phyloP scores from a whole-genome alignment of 2,113 vertebrate genomes.

The Grantiella picta region DNA sequence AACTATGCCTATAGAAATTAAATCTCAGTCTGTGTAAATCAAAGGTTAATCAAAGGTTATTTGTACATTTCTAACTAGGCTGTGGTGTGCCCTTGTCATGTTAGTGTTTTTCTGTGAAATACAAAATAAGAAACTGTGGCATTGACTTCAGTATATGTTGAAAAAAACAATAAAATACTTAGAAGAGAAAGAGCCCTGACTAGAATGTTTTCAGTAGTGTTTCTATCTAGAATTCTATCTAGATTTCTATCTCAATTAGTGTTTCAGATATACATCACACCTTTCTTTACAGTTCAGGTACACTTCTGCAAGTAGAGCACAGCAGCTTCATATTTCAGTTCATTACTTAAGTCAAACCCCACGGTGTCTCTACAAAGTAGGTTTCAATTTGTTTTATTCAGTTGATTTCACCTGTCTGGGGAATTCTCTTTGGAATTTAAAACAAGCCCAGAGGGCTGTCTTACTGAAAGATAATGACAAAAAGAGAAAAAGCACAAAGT shows the following conservation, averaged over 20 bases:
- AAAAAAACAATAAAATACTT: background rate
- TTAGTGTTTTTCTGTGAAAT: background rate
- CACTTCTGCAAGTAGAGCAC: background rate
- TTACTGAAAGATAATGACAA: constrained; percentile 3
- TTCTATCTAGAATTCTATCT: background rate
- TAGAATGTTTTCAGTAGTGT: background rate
- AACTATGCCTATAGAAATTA: background rate
- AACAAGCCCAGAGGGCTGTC: background rate
- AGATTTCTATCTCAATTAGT: background rate
- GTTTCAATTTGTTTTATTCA: constrained; percentile 54
- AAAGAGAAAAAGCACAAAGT: background rate
- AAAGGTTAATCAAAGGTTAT: background rate
- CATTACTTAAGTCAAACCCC: constrained; percentile 7
- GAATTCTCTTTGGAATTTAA: constrained; percentile 21
- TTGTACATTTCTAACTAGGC: background rate
- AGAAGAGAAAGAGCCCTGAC: background rate
- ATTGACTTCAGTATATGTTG: background rate
- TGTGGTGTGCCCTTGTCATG: background rate
- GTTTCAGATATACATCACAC: background rate
- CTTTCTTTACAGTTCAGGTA: background rate
- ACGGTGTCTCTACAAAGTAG: background rate
- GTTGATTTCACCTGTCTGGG: constrained; percentile 32
- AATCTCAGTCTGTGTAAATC: background rate
- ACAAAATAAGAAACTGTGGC: background rate
- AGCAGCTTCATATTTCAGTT: constrained; percentile 24